Evolutionary conservation across 2,888 invertebrate genomes (phyloP), one percentile per base, ranked within the genome.

Genomic region (Artemia sinica): DNA sequence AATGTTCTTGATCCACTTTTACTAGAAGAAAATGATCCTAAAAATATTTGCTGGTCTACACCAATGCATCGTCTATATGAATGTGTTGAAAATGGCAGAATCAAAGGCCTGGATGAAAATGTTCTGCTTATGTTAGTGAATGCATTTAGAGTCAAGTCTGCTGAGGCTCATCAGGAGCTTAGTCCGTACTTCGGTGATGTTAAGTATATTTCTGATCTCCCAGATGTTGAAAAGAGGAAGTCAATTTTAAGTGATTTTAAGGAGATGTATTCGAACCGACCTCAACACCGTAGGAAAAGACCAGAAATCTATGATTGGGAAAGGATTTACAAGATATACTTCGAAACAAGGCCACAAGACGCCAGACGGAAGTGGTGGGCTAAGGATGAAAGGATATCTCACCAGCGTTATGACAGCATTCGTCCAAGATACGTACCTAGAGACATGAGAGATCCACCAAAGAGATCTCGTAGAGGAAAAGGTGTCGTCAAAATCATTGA

Each of bases 301-400:
- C 86, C 88, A 41, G 90, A 91, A 79, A 79, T 85, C 51, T 86
- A 87, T 74, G 77, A 84, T 70, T 93, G 91, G 91, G 89, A 91
- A 75, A 83, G 83, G 72, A 86, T 92, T 72, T 92, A 89, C 76
- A 86, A 89, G 72, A 74, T 76, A 51, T 66, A 63, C 52, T 69
- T 67, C 74, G 82, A 87, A 12, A 87, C 85, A 0, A 80, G 87
- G 71, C 82, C 83, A 67, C 77, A 85, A 77, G 89, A 90, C 68
- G 80, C 85, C 9, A 85, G 81, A 73, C 80, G 83, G 68, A 81
- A 87, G 67, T 86, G 85, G 74, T 91, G 87, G 77, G 73, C 72
- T 8, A 12, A 7, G 3, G 71, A 69, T 12, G 41, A 50, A 13
- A 83, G 85, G 76, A 84, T 85, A 5, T 73, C 72, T 48, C 77